phyloP scores from a whole-genome alignment of 1,140 invertebrate genomes.

The Caerostris extrusa region DNA sequence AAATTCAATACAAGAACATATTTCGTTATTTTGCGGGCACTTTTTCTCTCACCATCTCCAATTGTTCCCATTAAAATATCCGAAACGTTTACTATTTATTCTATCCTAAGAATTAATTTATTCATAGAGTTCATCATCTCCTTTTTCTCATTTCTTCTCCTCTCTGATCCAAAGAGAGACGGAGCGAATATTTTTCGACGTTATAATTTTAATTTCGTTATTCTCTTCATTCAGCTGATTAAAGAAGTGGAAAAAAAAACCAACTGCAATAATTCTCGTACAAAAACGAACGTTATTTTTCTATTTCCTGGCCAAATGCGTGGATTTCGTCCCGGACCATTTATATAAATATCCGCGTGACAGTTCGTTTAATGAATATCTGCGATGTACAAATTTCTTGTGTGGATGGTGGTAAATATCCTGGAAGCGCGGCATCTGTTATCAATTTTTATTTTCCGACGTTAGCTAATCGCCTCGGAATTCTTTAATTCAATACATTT shows the following conservation, averaged over 20 bases:
- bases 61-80: background rate
- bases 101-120: background rate
- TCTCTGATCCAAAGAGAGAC: background rate
- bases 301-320: background rate
- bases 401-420: background rate
- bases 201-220: background rate
- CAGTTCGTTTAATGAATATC: conserved; percentile 12
- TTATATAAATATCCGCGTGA: background rate
- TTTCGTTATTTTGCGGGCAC: background rate
- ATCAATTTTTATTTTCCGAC: background rate
- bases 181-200: background rate
- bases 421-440: background rate
- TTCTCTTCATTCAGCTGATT: background rate
- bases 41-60: background rate
- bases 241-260: background rate
- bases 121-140: background rate
- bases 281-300: background rate
- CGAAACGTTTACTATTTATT: background rate
- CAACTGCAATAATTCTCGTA: too few relatives aligned
- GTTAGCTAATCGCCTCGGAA: background rate
- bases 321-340: background rate
- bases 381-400: background rate
- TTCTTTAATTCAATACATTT: background rate
- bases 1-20: background rate
- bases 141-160: background rate